Evolutionary conservation across 2,113 vertebrate species (phyloP).

Genomic region (Pao palembangensis): DNA sequence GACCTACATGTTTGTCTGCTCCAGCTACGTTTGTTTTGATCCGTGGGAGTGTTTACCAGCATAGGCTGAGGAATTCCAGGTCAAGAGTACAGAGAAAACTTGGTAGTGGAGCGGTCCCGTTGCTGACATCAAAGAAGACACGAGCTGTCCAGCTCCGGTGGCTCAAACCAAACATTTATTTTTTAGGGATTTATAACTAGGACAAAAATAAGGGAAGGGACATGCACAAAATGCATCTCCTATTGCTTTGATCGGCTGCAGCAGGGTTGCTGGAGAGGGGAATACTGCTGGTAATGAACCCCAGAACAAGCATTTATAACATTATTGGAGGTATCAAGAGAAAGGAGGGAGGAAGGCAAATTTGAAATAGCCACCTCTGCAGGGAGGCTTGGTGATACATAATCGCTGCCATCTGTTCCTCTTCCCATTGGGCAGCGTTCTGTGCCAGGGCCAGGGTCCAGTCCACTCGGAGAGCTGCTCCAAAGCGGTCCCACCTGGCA

Average conservation of each 20-base stretch:
- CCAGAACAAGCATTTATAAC: not conserved
- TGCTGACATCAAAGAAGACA: slow-evolving; percentile 61
- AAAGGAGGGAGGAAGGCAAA: not conserved
- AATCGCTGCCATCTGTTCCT: slow-evolving; percentile 52
- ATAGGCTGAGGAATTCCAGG: slow-evolving; percentile 60
- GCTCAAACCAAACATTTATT: slow-evolving; percentile 63
- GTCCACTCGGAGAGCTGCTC: slow-evolving; percentile 36
- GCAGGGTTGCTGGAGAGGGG: too few relatives aligned
- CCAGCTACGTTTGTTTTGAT: slow-evolving; percentile 56
- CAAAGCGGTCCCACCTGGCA: slow-evolving; percentile 59
- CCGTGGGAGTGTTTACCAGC: slow-evolving; percentile 67
- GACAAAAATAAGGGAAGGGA: slow-evolving; percentile 35
- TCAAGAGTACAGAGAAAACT: slow-evolving; percentile 61
- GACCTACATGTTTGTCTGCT: slow-evolving; percentile 53
- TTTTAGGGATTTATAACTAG: slow-evolving; percentile 39
- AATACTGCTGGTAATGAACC: too few relatives aligned
- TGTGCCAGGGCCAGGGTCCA: slow-evolving; percentile 52
- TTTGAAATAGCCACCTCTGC: slow-evolving; percentile 15
- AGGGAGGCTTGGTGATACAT: slow-evolving; percentile 37
- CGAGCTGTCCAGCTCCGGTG: slow-evolving; percentile 25
- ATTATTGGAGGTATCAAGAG: not conserved
- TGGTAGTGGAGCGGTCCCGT: slow-evolving; percentile 48
- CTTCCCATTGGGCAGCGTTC: slow-evolving; percentile 43
- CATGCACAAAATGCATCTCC: slow-evolving; percentile 5
- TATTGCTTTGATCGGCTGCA: not conserved